Conservation (phyloP, 2,888 invertebrate genomes). For the Cantharis rustica region DNA sequence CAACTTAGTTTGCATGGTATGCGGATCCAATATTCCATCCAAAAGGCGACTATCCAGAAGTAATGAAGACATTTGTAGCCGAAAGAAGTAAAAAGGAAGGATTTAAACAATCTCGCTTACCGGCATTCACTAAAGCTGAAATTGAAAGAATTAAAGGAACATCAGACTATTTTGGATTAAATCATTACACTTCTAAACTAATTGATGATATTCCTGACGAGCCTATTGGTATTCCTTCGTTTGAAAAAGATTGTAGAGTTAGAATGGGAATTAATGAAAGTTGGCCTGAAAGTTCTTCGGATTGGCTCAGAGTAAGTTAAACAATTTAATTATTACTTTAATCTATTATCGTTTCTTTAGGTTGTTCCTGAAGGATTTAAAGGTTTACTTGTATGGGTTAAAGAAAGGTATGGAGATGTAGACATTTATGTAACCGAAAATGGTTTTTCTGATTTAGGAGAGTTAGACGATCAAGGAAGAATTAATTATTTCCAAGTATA, state of each 20-base stretch:
- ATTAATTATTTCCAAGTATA: slow-evolving; percentile 48
- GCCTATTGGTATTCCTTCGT: not conserved
- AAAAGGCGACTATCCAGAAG: slow-evolving; percentile 66
- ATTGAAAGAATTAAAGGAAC: slow-evolving; percentile 63
- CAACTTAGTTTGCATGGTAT: not conserved
- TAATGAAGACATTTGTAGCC: slow-evolving; percentile 65
- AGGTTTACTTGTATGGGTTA: slow-evolving; percentile 58
- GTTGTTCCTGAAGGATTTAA: slow-evolving; percentile 64
- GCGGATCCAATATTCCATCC: slow-evolving; percentile 68
- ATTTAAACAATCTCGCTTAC: slow-evolving; percentile 64
- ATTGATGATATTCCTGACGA: not conserved
- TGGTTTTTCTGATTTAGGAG: slow-evolving; percentile 59
- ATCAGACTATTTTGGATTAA: slow-evolving; percentile 74
- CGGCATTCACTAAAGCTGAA: slow-evolving; percentile 64
- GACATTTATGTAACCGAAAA: slow-evolving; percentile 63
- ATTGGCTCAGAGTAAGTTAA: slow-evolving; percentile 2
- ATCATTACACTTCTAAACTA: slow-evolving; percentile 65
- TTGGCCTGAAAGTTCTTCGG: not conserved
- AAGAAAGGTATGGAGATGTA: slow-evolving; percentile 55
- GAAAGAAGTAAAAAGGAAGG: slow-evolving; percentile 63
- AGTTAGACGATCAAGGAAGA: slow-evolving; percentile 57
- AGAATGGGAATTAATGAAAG: not conserved
- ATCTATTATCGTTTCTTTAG: slow-evolving; percentile 30
- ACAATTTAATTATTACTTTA: not conserved
- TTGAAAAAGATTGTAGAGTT: not conserved